Conservation (phyloP, 2,888 invertebrate species). For the Scaptomyza polygonia region DNA sequence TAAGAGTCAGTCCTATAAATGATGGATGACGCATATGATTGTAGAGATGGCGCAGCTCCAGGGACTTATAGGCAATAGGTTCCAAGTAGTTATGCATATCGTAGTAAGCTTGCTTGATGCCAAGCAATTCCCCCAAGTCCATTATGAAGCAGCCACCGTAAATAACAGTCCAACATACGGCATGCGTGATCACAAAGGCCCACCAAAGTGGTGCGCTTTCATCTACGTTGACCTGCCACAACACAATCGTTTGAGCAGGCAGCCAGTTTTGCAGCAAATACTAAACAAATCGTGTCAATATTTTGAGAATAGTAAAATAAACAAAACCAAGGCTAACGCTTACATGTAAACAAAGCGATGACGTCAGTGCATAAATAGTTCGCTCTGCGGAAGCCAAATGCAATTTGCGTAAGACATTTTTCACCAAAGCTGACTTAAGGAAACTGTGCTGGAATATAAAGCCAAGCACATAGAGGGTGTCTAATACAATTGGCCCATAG, state of each 20-base stretch:
- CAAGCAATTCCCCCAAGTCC: constrained; percentile 87
- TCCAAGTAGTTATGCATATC: constrained; percentile 85
- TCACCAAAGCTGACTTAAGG: constrained; percentile 85
- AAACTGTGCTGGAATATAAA: constrained; percentile 87
- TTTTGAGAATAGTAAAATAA: neutral
- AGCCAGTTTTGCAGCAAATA: constrained; percentile 86
- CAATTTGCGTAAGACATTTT: constrained; percentile 84
- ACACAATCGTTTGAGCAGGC: constrained; percentile 83
- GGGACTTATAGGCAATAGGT: constrained; percentile 86
- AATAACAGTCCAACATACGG: constrained; percentile 86
- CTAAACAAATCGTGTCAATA: constrained; percentile 72
- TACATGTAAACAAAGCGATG: constrained; percentile 85
- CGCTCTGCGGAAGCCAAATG: constrained; percentile 84
- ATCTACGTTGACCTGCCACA: constrained; percentile 86
- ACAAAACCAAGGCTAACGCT: constrained; percentile 29
- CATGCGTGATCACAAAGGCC: constrained; percentile 85
- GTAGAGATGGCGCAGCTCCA: constrained; percentile 85
- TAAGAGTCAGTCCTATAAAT: constrained; percentile 86
- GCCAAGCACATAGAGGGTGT: constrained; percentile 85
- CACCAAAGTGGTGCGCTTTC: constrained; percentile 85
- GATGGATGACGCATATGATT: constrained; percentile 88
- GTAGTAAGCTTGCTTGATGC: constrained; percentile 88
- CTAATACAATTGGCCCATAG: constrained; percentile 83
- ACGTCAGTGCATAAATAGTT: constrained; percentile 85
- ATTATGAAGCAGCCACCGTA: constrained; percentile 87